Conservation (phyloP, 1,140 invertebrate genomes). For the Calephelis nemesis region DNA sequence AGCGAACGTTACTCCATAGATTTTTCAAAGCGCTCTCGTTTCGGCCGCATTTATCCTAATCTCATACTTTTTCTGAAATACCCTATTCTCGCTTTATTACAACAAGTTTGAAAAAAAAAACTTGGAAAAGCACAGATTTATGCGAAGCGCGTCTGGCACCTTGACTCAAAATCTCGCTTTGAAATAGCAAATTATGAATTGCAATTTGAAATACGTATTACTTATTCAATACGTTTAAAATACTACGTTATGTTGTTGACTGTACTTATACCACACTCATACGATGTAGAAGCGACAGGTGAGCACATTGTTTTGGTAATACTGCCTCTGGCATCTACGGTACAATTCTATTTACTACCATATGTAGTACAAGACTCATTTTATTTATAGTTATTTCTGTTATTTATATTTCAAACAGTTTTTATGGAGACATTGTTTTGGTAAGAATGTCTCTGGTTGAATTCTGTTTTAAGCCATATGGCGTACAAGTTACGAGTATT, state of each 20-base stretch:
- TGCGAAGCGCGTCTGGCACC: too few species aligned
- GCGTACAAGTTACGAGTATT: not conserved
- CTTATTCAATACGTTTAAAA: not conserved
- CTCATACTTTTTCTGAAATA: too few species aligned
- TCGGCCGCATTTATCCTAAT: too few species aligned
- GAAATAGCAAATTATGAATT: too few species aligned
- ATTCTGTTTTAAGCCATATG: not conserved
- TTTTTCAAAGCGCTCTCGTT: too few species aligned
- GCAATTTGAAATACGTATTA: too few species aligned
- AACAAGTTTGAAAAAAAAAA: too few species aligned
- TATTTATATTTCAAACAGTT: conserved; percentile 1
- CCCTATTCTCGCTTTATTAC: too few species aligned
- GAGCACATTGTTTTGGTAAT: conserved; percentile 16
- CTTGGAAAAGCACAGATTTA: too few species aligned
- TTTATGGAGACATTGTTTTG: not conserved
- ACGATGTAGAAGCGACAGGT: conserved; percentile 11
- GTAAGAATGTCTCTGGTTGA: not conserved
- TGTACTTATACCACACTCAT: conserved; percentile 8
- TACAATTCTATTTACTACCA: conserved; percentile 12
- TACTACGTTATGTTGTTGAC: not conserved
- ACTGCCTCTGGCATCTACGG: conserved; percentile 10
- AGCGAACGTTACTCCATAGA: too few species aligned
- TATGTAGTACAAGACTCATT: conserved; percentile 15
- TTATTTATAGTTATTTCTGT: conserved; percentile 7
- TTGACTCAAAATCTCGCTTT: too few species aligned